phyloP scores from a whole-genome alignment of 2,113 vertebrate species.

The Pantherophis guttatus region DNA sequence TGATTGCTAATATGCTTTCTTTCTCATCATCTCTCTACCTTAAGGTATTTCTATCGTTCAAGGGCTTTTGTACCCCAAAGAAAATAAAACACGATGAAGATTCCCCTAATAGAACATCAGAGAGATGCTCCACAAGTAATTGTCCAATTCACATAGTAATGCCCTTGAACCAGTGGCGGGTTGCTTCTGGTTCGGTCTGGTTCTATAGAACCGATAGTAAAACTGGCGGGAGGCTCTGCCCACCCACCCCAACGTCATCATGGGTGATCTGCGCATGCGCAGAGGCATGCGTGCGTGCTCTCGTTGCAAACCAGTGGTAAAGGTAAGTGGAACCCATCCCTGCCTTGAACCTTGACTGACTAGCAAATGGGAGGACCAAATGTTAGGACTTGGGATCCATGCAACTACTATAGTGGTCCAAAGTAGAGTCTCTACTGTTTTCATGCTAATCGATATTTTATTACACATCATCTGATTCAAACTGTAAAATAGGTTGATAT shows the following conservation, averaged over 20 bases:
- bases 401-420: not conserved
- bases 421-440: not conserved
- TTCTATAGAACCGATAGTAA: too few species aligned
- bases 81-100: not conserved
- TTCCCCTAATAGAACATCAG: not conserved
- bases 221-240: too few species aligned
- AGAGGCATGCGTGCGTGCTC: too few species aligned
- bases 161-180: not conserved
- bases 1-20: not conserved
- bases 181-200: too few species aligned
- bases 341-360: not conserved
- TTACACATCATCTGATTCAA: not conserved
- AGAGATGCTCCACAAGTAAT: not conserved
- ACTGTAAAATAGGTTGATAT: not conserved
- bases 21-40: not conserved
- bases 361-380: not conserved
- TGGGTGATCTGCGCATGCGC: too few species aligned
- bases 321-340: too few species aligned
- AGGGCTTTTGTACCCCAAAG: not conserved
- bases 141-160: not conserved
- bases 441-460: not conserved
- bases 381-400: not conserved
- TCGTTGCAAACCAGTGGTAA: too few species aligned
- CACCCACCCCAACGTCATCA: too few species aligned
- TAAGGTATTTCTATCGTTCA: not conserved